These are phyloP conservation scores for Drosophila percnosoma DNA, from an alignment of 2,888 invertebrate genomes.

Conservation along the genomic window DNA sequence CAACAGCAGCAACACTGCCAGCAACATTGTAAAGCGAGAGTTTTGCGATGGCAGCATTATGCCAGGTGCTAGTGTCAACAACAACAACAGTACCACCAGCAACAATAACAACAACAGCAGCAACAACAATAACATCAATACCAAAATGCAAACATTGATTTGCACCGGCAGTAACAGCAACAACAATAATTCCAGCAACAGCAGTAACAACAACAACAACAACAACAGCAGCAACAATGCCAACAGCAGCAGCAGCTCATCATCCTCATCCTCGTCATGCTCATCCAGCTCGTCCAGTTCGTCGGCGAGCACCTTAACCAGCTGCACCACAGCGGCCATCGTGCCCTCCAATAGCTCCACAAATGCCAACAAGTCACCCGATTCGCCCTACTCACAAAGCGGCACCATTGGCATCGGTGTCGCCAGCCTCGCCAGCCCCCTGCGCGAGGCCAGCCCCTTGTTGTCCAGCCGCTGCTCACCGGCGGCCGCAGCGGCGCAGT, in stretches of 20 bases:
- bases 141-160: conserved; percentile 69
- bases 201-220: conserved; percentile 28
- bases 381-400: conserved; percentile 68
- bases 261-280: conserved; percentile 78
- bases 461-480: conserved; percentile 58
- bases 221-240: conserved; percentile 34
- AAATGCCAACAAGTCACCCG: conserved; percentile 80
- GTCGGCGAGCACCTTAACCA: conserved; percentile 67
- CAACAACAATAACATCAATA: conserved; percentile 64
- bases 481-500: conserved; percentile 47
- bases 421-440: conserved; percentile 32
- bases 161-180: conserved; percentile 39
- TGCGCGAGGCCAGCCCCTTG: conserved; percentile 60
- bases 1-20: conserved; percentile 52
- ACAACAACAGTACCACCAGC: conserved; percentile 57
- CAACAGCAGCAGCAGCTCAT: conserved; percentile 77
- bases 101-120: conserved; percentile 63
- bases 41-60: conserved; percentile 82
- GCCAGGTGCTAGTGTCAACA: conserved; percentile 72
- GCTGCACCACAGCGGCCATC: conserved; percentile 81
- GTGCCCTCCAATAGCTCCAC: conserved; percentile 80
- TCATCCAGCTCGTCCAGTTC: conserved; percentile 79
- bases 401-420: conserved; percentile 60
- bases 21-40: conserved; percentile 83
- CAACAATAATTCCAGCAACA: conserved; percentile 22